Conservation (phyloP, 2,113 vertebrate genomes). For the Xenopus borealis region DNA sequence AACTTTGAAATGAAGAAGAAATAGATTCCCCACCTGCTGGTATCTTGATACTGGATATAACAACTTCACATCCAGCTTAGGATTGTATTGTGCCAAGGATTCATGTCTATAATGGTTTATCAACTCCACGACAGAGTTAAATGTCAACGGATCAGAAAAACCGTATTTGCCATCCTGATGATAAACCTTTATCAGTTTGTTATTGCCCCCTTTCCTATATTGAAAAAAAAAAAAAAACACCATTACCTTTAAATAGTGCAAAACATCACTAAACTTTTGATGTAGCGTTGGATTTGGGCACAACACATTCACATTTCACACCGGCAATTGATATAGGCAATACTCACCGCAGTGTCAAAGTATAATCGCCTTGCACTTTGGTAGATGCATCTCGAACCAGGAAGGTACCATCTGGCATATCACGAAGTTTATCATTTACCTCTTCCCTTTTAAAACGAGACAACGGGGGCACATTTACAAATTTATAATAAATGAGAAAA, state of each 20-base stretch:
- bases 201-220: conserved; percentile 92
- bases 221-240: no score
- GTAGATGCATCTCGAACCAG: conserved; percentile 92
- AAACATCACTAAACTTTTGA: no score
- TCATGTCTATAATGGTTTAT: conserved; percentile 92
- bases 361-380: conserved; percentile 91
- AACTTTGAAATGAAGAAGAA: no score
- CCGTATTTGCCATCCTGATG: conserved; percentile 89
- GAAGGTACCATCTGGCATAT: conserved; percentile 91
- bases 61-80: conserved; percentile 88
- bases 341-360: conserved; percentile 82
- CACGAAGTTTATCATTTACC: conserved; percentile 89
- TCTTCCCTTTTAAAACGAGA: conserved; percentile 75
- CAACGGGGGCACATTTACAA: no score
- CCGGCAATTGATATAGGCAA: not conserved
- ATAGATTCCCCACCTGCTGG: conserved; percentile 74
- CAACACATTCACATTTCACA: no score
- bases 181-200: conserved; percentile 95
- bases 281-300: no score
- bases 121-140: conserved; percentile 90
- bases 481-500: no score
- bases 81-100: conserved; percentile 92
- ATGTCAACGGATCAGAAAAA: conserved; percentile 92
- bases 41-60: conserved; percentile 85
- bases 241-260: no score